Percentiles rank a stretch among this genome's conserved stretches.
phyloP scores from a whole-genome alignment of 2,113 vertebrate genomes.

The Rhizomys pruinosus region DNA sequence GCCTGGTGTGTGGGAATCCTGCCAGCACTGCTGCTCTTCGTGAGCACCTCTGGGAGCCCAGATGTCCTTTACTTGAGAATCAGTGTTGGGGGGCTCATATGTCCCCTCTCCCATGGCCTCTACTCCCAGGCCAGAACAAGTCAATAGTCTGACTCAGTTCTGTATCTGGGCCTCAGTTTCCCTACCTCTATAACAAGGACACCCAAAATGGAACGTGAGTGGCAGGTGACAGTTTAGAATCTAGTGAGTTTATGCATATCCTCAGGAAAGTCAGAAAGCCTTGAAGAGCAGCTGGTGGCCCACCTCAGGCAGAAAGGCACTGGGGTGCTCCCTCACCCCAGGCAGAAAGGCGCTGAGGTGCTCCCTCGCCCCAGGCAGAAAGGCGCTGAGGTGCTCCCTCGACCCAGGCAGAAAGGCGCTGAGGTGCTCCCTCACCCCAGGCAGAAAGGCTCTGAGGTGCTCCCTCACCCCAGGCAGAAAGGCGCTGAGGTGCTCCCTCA shows the following conservation, averaged over 20 bases:
- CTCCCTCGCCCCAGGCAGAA: too few relatives aligned
- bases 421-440: too few relatives aligned
- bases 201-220: too few relatives aligned
- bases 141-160: background rate
- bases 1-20: too few relatives aligned
- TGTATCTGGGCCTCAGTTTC: background rate
- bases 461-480: too few relatives aligned
- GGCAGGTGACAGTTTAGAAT: rapidly evolving
- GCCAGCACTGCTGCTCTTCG: rapidly evolving
- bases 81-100: background rate
- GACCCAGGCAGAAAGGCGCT: too few relatives aligned
- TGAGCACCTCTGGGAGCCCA: background rate
- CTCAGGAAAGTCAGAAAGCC: background rate
- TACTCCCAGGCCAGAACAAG: background rate
- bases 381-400: too few relatives aligned
- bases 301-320: background rate
- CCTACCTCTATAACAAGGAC: background rate
- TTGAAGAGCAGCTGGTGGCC: background rate
- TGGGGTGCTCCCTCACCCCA: too few relatives aligned
- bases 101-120: background rate
- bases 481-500: too few relatives aligned
- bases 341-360: too few relatives aligned
- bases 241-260: background rate
- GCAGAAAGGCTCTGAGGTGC: too few relatives aligned
- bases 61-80: background rate